Percentiles rank a stretch among this genome's conserved stretches.
Evolutionary conservation across 2,797 vertebrate species (phyloP).

Genomic region (Erethizon dorsatum): DNA sequence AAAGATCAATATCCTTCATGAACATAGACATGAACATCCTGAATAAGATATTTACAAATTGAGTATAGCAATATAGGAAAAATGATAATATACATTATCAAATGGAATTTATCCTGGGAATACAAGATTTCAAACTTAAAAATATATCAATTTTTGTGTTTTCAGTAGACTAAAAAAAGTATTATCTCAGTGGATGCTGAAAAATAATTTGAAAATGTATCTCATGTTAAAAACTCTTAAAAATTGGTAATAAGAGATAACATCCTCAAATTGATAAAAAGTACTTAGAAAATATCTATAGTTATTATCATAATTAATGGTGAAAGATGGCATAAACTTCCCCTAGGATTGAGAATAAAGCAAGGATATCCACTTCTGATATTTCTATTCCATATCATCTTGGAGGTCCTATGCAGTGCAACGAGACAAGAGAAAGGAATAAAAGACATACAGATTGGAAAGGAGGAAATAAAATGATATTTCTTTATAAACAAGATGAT

Average conservation of each 20-base stretch:
- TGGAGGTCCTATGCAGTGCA: neutral
- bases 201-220: neutral
- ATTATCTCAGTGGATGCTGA: neutral
- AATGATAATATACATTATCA: neutral
- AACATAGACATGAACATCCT: neutral
- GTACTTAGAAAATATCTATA: neutral
- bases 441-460: neutral
- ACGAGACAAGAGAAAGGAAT: neutral
- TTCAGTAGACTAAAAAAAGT: neutral
- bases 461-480: neutral
- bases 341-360: neutral
- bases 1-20: neutral
- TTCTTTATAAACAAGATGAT: neutral
- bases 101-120: neutral
- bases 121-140: neutral
- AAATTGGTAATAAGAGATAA: neutral
- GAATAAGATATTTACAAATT: neutral
- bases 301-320: neutral
- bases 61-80: neutral
- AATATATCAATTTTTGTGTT: neutral
- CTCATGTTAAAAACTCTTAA: neutral
- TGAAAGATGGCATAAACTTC: neutral
- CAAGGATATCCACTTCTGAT: neutral
- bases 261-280: neutral
- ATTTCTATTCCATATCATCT: neutral